Conservation (phyloP, 1,140 invertebrate genomes). For the Galendromus occidentalis region DNA sequence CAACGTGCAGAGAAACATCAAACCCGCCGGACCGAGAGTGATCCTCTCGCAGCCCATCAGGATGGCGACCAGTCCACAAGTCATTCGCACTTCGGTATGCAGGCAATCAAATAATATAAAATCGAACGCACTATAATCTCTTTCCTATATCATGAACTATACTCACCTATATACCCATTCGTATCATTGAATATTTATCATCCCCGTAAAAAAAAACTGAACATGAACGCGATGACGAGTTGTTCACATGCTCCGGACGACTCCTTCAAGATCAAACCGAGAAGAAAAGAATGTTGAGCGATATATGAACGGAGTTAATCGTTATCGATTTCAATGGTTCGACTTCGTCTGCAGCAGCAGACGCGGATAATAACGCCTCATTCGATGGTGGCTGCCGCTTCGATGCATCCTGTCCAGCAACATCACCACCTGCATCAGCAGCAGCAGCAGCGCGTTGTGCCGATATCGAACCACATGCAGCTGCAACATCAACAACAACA, state of each 20-base stretch:
- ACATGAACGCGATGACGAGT: too few species aligned
- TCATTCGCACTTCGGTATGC: neutral
- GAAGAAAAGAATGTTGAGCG: too few species aligned
- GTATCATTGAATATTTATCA: too few species aligned
- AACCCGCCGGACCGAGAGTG: neutral
- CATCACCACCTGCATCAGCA: conserved; percentile 14
- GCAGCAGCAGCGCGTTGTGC: conserved; percentile 15
- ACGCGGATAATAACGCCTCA: neutral
- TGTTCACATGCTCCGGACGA: too few species aligned
- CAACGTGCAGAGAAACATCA: conserved; percentile 1
- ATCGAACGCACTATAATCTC: too few species aligned
- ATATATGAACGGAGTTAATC: too few species aligned
- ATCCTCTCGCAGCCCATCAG: neutral
- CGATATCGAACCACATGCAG: conserved; percentile 15
- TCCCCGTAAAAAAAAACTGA: too few species aligned
- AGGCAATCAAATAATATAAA: neutral
- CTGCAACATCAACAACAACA: conserved; percentile 13
- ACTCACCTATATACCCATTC: too few species aligned
- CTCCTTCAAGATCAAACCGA: too few species aligned
- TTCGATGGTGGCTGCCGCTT: conserved; percentile 14
- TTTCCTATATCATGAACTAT: too few species aligned
- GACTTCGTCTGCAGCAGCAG: too few species aligned
- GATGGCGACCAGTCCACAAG: neutral
- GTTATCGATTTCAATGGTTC: too few species aligned
- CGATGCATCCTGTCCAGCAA: conserved; percentile 4